Conservation (phyloP, 2,113 vertebrate genomes). For the Phoenicopterus ruber region DNA sequence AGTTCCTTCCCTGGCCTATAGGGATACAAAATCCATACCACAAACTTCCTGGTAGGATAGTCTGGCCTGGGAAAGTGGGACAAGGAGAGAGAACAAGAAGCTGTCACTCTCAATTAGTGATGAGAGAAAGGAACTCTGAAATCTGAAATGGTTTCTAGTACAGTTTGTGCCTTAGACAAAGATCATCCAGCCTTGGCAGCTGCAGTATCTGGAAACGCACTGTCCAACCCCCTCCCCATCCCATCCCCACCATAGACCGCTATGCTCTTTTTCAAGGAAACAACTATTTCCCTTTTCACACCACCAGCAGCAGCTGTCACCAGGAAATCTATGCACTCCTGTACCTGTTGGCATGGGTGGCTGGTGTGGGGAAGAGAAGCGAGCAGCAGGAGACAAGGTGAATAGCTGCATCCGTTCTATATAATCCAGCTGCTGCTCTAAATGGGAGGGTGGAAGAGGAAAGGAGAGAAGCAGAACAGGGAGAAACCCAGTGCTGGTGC, state of each 20-base stretch:
- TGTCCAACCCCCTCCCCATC: too few species aligned
- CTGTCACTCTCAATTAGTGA: not conserved
- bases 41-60: not conserved
- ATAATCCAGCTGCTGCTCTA: not conserved
- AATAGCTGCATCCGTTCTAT: not conserved
- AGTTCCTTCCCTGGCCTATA: not conserved
- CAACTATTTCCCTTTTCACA: not conserved
- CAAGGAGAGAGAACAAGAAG: not conserved
- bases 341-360: not conserved
- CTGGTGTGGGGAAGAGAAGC: not conserved
- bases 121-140: not conserved
- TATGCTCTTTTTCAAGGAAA: not conserved
- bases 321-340: not conserved
- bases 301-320: not conserved
- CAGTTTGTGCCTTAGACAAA: not conserved
- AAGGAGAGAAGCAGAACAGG: not conserved
- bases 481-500: not conserved
- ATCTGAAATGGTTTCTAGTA: not conserved
- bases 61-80: not conserved
- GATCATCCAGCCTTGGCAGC: not conserved
- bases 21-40: not conserved
- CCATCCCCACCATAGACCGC: not conserved
- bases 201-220: not conserved
- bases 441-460: not conserved
- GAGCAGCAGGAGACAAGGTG: not conserved